Evolutionary conservation across 2,113 vertebrate species (phyloP).

Genomic region (Raja brachyura): DNA sequence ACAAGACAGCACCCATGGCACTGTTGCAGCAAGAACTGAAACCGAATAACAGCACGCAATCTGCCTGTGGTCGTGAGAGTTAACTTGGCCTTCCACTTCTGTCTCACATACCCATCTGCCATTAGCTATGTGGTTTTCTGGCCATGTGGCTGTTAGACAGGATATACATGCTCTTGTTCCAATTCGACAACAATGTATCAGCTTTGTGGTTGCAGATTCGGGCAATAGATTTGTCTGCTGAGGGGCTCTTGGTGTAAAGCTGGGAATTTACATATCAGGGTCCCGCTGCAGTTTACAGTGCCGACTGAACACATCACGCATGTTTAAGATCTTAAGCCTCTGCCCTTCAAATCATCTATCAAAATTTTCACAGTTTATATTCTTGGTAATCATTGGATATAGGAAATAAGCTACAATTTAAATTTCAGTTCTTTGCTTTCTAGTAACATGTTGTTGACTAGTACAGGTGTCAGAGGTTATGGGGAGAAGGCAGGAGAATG

Average conservation of each 20-base stretch:
- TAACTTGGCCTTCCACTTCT: background rate
- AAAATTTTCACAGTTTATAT: background rate
- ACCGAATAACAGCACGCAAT: background rate
- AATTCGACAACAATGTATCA: background rate
- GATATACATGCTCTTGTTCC: background rate
- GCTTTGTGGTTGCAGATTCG: too few relatives aligned
- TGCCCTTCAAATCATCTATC: background rate
- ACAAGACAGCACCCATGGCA: background rate
- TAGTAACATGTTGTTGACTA: too few relatives aligned
- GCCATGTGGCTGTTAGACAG: background rate
- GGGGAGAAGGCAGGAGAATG: too few relatives aligned
- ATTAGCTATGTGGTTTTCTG: background rate
- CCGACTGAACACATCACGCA: background rate
- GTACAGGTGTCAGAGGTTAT: too few relatives aligned
- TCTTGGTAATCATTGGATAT: background rate
- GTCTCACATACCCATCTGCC: background rate
- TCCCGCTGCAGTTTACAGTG: background rate
- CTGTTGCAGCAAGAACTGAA: conserved; percentile 16
- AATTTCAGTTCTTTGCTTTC: background rate
- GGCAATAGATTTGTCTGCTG: background rate
- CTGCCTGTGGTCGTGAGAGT: background rate
- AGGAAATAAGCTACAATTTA: background rate
- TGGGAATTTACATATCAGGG: background rate
- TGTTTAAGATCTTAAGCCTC: background rate
- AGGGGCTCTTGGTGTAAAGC: background rate